Evolutionary conservation across 2,797 vertebrate species (phyloP).

Genomic region (Poecilia picta): DNA sequence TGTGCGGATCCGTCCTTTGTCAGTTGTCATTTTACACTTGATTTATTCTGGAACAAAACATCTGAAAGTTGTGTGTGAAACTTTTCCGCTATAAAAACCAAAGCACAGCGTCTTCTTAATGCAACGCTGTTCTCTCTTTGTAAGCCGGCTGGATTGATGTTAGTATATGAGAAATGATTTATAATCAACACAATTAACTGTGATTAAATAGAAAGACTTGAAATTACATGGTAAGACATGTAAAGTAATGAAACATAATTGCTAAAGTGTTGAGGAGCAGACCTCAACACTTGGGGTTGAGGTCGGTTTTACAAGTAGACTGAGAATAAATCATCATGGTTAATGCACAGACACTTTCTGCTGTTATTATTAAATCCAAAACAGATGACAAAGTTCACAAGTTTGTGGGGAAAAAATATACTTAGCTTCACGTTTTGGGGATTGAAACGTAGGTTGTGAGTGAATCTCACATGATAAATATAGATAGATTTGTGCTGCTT

Average conservation of each 20-base stretch:
- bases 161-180: slow-evolving; percentile 18
- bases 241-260: slow-evolving; percentile 56
- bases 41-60: slow-evolving; percentile 3
- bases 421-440: slow-evolving; percentile 38
- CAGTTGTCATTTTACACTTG: slow-evolving; percentile 3
- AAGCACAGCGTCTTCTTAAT: not conserved
- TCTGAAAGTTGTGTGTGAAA: slow-evolving; percentile 6
- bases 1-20: slow-evolving; percentile 7
- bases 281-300: slow-evolving; percentile 19
- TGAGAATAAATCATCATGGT: slow-evolving; percentile 35
- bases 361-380: slow-evolving; percentile 50
- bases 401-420: slow-evolving; percentile 26
- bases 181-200: slow-evolving; percentile 43
- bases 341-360: slow-evolving; percentile 33
- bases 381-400: slow-evolving; percentile 39
- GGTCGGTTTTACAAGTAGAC: slow-evolving; percentile 39
- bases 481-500: not conserved
- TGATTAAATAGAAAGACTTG: slow-evolving; percentile 64
- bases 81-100: not conserved
- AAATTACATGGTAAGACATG: slow-evolving; percentile 60
- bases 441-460: slow-evolving; percentile 29
- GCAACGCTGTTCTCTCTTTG: not conserved
- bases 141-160: slow-evolving; percentile 13
- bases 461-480: slow-evolving; percentile 10
- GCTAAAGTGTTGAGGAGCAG: slow-evolving; percentile 41